phyloP scores from a whole-genome alignment of 2,797 vertebrate genomes.

The Danio tinwini region DNA sequence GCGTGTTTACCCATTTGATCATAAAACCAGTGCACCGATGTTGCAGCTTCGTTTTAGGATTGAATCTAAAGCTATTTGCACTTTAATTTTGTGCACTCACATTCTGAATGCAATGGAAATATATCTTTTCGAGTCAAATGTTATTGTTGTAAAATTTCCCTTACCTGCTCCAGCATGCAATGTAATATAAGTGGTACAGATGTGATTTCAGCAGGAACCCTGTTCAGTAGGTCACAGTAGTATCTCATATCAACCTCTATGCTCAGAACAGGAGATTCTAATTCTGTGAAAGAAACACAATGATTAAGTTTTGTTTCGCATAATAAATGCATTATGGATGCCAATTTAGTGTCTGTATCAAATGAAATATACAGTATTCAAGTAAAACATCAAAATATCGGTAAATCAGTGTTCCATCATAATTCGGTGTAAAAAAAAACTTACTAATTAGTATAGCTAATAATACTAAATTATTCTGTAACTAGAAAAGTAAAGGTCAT shows the following conservation, averaged over 20 bases:
- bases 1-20: not conserved
- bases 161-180: slow-evolving; percentile 91
- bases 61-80: not conserved
- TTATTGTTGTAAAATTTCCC: not conserved
- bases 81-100: not conserved
- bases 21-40: not conserved
- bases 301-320: not conserved
- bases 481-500: too few relatives aligned
- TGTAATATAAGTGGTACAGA: slow-evolving; percentile 87
- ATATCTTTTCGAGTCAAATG: not conserved
- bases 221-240: slow-evolving; percentile 84
- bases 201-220: slow-evolving; percentile 80
- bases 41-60: not conserved
- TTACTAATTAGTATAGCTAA: too few relatives aligned
- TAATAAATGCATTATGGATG: too few relatives aligned
- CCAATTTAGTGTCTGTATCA: too few relatives aligned
- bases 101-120: not conserved
- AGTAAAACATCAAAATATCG: too few relatives aligned
- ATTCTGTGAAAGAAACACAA: slow-evolving; percentile 44
- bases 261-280: slow-evolving; percentile 54
- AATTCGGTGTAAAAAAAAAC: too few relatives aligned
- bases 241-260: slow-evolving; percentile 82
- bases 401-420: too few relatives aligned
- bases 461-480: too few relatives aligned
- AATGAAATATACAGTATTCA: too few relatives aligned